Percentiles rank a stretch among this genome's conserved stretches.
phyloP scores from a whole-genome alignment of 23 tunicate species.

The Clavelina lepadiformis region DNA sequence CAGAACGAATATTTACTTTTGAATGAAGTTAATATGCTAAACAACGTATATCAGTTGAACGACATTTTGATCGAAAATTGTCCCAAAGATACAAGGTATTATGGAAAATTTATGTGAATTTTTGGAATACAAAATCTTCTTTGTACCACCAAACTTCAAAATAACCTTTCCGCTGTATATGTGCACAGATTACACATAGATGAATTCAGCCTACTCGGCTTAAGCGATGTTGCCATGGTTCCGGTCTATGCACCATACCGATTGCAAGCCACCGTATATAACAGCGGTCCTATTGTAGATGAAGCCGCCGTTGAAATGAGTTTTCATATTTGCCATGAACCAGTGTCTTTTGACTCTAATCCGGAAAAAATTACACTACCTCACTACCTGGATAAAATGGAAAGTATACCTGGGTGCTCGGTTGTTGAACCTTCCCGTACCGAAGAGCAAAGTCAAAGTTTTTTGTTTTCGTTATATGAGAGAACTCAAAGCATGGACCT shows the following conservation, averaged over 20 bases:
- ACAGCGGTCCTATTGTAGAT: background rate
- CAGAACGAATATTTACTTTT: background rate
- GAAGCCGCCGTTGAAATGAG: background rate
- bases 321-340: slow-evolving; percentile 1
- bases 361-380: background rate
- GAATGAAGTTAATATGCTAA: background rate
- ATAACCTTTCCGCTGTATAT: too few relatives aligned
- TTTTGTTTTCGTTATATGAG: background rate
- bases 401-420: too few relatives aligned
- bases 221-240: background rate
- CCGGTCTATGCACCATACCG: background rate
- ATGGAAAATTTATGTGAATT: too few relatives aligned
- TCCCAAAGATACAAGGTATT: too few relatives aligned
- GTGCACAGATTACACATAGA: too few relatives aligned
- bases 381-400: background rate
- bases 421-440: background rate
- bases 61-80: too few relatives aligned
- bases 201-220: too few relatives aligned
- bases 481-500: background rate
- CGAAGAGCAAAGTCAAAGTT: background rate
- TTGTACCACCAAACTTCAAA: too few relatives aligned
- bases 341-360: too few relatives aligned
- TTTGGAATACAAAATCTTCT: too few relatives aligned
- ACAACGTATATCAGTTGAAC: too few relatives aligned
- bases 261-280: background rate